Percentiles rank a stretch among this genome's conserved stretches.
Evolutionary conservation across 2,113 vertebrate species (phyloP).

Genomic region (Myotis davidii): DNA sequence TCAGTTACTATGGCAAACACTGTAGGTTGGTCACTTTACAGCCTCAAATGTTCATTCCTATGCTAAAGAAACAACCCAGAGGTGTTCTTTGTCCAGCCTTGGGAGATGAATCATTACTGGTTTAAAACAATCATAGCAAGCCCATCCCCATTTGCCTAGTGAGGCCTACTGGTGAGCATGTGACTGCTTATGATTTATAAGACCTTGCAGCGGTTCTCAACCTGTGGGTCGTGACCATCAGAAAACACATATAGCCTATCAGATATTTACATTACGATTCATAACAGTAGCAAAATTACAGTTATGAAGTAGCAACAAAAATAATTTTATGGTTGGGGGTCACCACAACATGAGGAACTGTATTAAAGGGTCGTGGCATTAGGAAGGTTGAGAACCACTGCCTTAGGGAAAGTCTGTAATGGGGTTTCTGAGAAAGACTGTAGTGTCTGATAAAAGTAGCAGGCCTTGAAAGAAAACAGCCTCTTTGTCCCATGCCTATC

Average conservation of each 20-base stretch:
- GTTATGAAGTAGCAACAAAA: too few species aligned
- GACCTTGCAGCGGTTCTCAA: not conserved
- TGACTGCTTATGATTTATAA: not conserved
- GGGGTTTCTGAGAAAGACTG: not conserved
- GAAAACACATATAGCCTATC: too few species aligned
- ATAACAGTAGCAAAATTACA: too few species aligned
- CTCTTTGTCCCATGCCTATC: not conserved
- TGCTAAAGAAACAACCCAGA: not conserved
- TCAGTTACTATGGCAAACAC: not conserved
- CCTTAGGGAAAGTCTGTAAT: not conserved
- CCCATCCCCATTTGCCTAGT: not conserved
- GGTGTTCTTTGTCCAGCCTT: not conserved
- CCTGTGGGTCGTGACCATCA: too few species aligned
- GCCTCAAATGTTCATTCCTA: not conserved
- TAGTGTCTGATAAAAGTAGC: not conserved
- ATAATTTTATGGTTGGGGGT: too few species aligned
- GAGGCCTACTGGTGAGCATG: not conserved
- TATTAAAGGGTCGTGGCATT: too few species aligned
- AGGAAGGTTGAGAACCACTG: too few species aligned
- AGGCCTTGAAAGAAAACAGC: not conserved
- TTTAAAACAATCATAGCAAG: not conserved
- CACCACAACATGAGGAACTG: too few species aligned
- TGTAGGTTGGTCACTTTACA: not conserved
- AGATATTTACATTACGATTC: too few species aligned
- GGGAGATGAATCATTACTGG: not conserved